phyloP scores from a whole-genome alignment of 2,888 invertebrate genomes.

The Coelopa pilipes region DNA sequence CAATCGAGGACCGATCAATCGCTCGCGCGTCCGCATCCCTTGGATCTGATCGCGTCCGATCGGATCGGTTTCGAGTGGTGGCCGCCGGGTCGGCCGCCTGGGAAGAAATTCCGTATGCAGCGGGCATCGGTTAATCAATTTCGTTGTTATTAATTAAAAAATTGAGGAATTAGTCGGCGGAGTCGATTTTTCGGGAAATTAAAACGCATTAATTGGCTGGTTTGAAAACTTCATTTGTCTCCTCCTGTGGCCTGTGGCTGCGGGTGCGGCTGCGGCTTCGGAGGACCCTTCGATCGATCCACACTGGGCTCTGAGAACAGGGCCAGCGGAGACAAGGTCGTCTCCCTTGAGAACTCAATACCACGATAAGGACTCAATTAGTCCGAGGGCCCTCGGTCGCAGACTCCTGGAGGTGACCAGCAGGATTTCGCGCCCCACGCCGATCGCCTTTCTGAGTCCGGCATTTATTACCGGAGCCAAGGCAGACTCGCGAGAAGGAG shows the following conservation, averaged over 20 bases:
- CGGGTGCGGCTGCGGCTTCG: background rate
- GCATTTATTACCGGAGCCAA: no score
- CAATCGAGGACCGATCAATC: conserved; percentile 30
- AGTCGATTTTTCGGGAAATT: background rate
- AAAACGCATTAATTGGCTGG: conserved; percentile 29
- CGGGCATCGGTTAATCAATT: conserved; percentile 34
- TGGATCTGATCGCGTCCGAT: background rate
- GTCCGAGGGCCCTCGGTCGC: background rate
- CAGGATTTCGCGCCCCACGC: background rate
- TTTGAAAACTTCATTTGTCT: conserved; percentile 32
- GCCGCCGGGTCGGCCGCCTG: conserved; percentile 1
- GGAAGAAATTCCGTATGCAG: conserved; percentile 34
- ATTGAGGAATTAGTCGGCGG: conserved; percentile 28
- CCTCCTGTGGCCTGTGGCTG: no score
- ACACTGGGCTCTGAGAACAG: no score
- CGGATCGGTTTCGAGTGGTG: background rate
- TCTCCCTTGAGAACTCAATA: background rate
- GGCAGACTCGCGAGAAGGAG: background rate
- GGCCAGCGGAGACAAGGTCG: no score
- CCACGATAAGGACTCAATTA: background rate
- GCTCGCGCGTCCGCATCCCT: conserved; percentile 7
- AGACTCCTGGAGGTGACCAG: background rate
- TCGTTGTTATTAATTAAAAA: conserved; percentile 33
- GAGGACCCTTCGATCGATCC: background rate
- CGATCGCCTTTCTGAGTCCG: background rate